Conservation (phyloP, 2,888 invertebrate species). For the Acleris cristana region DNA sequence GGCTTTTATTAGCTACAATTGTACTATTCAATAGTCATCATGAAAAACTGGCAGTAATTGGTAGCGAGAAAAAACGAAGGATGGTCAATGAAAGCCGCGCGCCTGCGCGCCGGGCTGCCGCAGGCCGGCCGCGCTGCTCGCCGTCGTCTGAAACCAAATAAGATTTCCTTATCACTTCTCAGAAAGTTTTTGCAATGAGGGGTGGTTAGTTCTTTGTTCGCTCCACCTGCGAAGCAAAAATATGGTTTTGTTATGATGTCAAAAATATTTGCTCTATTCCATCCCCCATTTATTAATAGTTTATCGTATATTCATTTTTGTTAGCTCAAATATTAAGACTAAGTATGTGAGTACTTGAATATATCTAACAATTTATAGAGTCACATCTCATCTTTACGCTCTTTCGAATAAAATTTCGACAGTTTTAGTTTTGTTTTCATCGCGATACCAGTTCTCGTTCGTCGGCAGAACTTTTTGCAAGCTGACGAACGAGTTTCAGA, state of each 20-base stretch:
- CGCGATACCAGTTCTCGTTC: constrained; percentile 25
- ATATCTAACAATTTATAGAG: no score
- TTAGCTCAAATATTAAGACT: no score
- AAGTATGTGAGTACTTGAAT: no score
- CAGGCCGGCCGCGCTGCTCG: background rate
- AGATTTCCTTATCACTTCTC: background rate
- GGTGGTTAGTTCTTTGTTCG: no score
- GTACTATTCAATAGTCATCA: constrained; percentile 65
- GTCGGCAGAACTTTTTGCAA: constrained; percentile 55
- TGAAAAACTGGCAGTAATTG: constrained; percentile 73
- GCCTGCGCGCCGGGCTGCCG: background rate
- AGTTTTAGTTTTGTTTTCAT: constrained; percentile 19
- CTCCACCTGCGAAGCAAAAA: no score
- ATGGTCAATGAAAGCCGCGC: constrained; percentile 58
- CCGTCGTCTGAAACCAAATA: background rate
- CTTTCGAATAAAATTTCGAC: constrained; percentile 9
- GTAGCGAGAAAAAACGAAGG: constrained; percentile 67
- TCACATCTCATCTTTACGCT: background rate
- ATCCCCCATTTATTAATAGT: no score
- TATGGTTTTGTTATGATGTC: no score
- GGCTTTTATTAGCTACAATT: constrained; percentile 62
- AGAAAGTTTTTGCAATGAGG: no score
- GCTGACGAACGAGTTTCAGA: constrained; percentile 62
- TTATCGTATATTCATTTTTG: no score
- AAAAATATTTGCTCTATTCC: no score